Evolutionary conservation across 2,797 vertebrate species (phyloP).

Genomic region (Cuniculus paca): DNA sequence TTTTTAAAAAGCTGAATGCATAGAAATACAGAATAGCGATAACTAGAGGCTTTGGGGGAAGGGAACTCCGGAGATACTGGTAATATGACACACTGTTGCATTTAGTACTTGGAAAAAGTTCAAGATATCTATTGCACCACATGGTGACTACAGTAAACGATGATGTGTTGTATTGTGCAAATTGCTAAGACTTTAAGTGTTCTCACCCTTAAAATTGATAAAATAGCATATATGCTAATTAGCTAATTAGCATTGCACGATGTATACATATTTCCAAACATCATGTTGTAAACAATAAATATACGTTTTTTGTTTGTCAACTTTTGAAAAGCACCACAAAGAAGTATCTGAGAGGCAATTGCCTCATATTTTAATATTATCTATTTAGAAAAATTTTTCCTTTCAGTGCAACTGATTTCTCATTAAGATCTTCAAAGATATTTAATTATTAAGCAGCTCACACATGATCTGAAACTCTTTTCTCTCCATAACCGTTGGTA

Average conservation of each 20-base stretch:
- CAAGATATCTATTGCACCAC: not conserved
- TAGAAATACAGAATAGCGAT: not conserved
- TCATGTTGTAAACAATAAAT: not conserved
- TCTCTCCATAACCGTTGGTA: slow-evolving; percentile 70
- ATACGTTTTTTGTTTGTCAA: not conserved
- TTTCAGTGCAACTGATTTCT: slow-evolving; percentile 18
- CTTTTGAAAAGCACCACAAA: not conserved
- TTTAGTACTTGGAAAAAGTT: not conserved
- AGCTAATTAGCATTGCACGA: not conserved
- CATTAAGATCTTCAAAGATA: slow-evolving; percentile 11
- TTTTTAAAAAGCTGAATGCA: not conserved
- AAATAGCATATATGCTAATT: not conserved
- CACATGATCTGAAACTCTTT: slow-evolving; percentile 13
- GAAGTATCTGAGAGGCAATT: not conserved
- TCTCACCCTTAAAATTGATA: not conserved
- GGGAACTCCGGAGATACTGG: no score
- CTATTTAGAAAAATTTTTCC: not conserved
- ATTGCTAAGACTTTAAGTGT: not conserved
- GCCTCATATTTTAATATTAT: slow-evolving; percentile 14
- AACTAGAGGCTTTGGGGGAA: not conserved
- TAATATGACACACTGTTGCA: not conserved
- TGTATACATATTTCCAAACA: not conserved
- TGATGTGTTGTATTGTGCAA: not conserved
- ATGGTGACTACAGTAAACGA: not conserved
- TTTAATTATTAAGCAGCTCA: slow-evolving; percentile 60